Base-by-base conservation (phyloP, 2,888 invertebrate genomes). In the Ommatoiulus sabulosus region DNA sequence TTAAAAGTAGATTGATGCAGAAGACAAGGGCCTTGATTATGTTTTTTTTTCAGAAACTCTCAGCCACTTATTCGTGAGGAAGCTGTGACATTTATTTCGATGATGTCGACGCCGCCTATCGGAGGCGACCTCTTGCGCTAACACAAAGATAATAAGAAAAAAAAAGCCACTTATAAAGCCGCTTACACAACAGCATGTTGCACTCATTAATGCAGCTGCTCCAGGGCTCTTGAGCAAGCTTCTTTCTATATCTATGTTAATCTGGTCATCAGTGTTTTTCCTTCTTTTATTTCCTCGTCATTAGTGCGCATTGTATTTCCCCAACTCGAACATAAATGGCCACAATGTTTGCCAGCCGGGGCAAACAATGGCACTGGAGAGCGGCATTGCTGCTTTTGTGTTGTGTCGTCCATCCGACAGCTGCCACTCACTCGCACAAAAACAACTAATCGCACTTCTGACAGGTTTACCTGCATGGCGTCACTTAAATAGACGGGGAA, bases 251-350 rank as follows among this genome's bases (percentile, higher is more conserved):
- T 80, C 24, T 63, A 63, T 80, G 80, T 80, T 80, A 80, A 80
- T 80, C 80, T 80, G 80, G 80, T 86, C 86, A 86, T 86, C 86
- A 86, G 86, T 86, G 86, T 86, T 52, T 86, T 48, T 86, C 48
- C 46, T 86, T 80, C 80, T 86, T 86, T 86, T 86, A 86, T 48
- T 86, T 46, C 48, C 46, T 86, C 57, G 63, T 88, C 72, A 80
- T 88, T 80, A 88, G 88, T 20, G 44, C 20, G 20, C 88, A 88
- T 80, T 88, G 88, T 88, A 84, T 84, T 52, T n/a, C 84, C 44
- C 80, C 72, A 88, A 44, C 80, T 84, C 80, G 72, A 84, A 87
- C 87, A 87, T 87, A 44, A 88, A 88, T 88, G 84, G 84, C 84
- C 80, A 35, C 88, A 88, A 84, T 80, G 72, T 80, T 88, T 88